Evolutionary conservation across 2,113 vertebrate species (phyloP), one percentile per base, ranked within the genome.

Genomic region (Recurvirostra avosetta): DNA sequence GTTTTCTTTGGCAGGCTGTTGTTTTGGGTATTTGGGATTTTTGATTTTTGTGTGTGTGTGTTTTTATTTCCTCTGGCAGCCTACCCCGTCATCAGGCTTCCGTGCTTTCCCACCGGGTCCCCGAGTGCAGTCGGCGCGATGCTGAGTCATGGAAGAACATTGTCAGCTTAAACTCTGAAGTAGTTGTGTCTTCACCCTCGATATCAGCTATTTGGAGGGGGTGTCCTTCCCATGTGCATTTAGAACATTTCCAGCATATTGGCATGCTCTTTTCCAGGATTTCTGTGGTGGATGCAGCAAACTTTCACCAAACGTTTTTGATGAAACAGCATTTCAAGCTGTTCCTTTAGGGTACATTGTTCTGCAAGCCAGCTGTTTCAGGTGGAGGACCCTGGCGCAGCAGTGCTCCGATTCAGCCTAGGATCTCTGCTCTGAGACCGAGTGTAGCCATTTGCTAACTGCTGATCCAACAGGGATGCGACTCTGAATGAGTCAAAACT

Each of bases 61-160:
- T 36, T 92, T 93, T 71, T 23, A 56, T 84, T 94, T 82, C 62
- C 63, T 74, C 52, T 87, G 70, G 38, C 80, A 72, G 53, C 43
- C 40, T 43, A 67, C 9, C 23, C 49, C 29, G 2, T 74, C 61
- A 50, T 72, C 76, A 67, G 30, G 49, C 53, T 91, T 45, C 77
- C 1, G 0, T 66, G 47, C 61, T 71, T 80, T 74, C 92, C 73
- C 61, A 58, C 30, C 20, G 6, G 53, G 68, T 91, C 86, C 49
- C 61, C 17, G 22, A 85, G n/a, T 17, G 16, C 79, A 63, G 45
- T 20, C 6, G 5, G 67, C 50, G 20, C 0, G 1, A 55, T 91
- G 84, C 84, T 87, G 93, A 94, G 76, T 91, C 93, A 87, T 11
- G 41, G 80, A 72, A 78, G 59, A 78, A 61, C 22, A 8, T 3